phyloP scores from a whole-genome alignment of 2,113 vertebrate genomes.

The Semnopithecus entellus region DNA sequence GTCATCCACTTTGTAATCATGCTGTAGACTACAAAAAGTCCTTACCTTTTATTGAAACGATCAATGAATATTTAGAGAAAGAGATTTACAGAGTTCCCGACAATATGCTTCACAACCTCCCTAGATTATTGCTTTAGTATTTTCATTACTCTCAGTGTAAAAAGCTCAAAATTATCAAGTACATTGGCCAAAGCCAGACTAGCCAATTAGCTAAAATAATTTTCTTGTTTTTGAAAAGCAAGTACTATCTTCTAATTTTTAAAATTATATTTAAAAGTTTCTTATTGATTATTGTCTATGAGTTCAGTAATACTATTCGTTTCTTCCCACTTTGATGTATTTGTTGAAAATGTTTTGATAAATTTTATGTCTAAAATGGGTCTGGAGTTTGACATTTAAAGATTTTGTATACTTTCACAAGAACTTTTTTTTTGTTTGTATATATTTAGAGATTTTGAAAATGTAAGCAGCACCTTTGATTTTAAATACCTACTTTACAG shows the following conservation, averaged over 20 bases:
- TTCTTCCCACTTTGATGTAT: not conserved
- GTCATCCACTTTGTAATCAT: constrained; percentile 31
- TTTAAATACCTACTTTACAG: not conserved
- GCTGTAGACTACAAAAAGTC: constrained; percentile 24
- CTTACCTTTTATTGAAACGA: constrained; percentile 50
- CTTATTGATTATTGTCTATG: not conserved
- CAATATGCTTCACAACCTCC: not conserved
- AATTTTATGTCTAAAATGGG: not conserved
- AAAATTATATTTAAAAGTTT: not conserved
- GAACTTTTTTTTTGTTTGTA: not conserved
- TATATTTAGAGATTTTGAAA: not conserved
- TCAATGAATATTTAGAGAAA: constrained; percentile 36
- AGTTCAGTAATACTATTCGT: not conserved
- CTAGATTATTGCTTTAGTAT: not conserved
- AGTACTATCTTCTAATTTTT: not conserved
- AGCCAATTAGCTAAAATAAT: not conserved
- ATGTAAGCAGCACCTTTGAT: not conserved
- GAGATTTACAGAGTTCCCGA: not conserved
- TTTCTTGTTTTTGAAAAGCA: not conserved
- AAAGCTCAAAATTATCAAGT: not conserved
- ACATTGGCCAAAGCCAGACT: not conserved
- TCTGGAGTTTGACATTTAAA: constrained; percentile 5
- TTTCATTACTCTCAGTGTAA: not conserved
- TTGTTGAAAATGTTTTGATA: constrained; percentile 11
- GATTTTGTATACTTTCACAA: not conserved